Conservation (phyloP, 2,888 invertebrate species). For the Pteria penguin region DNA sequence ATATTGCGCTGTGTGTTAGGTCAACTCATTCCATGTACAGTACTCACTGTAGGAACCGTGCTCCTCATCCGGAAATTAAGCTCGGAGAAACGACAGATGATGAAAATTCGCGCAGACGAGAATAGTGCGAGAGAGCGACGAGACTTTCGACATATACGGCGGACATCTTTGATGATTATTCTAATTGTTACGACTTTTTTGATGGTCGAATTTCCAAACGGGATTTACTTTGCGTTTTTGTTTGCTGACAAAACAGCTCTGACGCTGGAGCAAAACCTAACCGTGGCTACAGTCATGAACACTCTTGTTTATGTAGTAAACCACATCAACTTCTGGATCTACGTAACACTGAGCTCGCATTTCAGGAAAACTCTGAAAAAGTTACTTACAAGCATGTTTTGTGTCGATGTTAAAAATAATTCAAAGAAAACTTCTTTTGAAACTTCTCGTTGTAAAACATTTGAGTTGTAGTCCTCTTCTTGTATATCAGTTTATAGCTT, state of each 20-base stretch:
- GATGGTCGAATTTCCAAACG: constrained; percentile 49
- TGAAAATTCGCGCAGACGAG: constrained; percentile 17
- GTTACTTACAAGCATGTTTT: background rate
- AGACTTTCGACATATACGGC: constrained; percentile 34
- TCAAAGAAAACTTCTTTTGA: background rate
- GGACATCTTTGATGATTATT: constrained; percentile 47
- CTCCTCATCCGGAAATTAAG: constrained; percentile 19
- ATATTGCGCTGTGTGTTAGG: constrained; percentile 22
- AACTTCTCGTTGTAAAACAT: background rate
- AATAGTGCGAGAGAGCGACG: constrained; percentile 28
- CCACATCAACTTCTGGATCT: constrained; percentile 45
- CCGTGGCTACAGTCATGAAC: constrained; percentile 27
- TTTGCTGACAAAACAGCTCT: constrained; percentile 10
- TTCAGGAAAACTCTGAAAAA: constrained; percentile 31
- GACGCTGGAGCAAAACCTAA: background rate
- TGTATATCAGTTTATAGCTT: too few species aligned
- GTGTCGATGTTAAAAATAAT: background rate
- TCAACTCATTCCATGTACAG: constrained; percentile 23
- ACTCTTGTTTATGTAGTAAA: constrained; percentile 32
- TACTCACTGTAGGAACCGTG: constrained; percentile 19
- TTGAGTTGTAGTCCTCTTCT: background rate
- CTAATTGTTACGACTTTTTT: constrained; percentile 44
- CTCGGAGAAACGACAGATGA: constrained; percentile 16
- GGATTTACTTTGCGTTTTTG: constrained; percentile 36
- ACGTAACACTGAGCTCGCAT: constrained; percentile 34